A percentile compares a stretch with the other conserved stretches of the same genome.
phyloP scores from a whole-genome alignment of 2,113 vertebrate species.

The Rallus limicola region DNA sequence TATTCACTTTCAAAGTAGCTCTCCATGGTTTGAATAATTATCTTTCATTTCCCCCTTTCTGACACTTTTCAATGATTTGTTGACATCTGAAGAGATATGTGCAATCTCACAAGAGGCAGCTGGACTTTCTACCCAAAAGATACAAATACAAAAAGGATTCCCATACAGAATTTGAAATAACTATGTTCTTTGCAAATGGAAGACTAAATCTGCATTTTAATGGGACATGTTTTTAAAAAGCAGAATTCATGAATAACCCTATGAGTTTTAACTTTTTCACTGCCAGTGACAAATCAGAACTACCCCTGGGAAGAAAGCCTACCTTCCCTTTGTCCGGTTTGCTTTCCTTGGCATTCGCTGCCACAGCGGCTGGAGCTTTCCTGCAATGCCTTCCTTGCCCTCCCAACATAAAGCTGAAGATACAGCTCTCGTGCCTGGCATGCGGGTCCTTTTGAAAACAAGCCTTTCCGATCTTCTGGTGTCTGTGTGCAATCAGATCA shows the following conservation, averaged over 20 bases:
- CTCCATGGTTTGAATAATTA: conserved; percentile 78
- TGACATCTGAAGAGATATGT: conserved; percentile 81
- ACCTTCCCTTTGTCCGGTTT: not conserved
- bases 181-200: conserved; percentile 76
- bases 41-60: conserved; percentile 79
- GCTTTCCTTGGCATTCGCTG: not conserved
- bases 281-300: conserved; percentile 29
- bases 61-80: conserved; percentile 80
- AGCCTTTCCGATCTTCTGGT: not conserved
- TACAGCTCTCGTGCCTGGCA: not conserved
- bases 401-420: not conserved
- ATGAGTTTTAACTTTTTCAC: conserved; percentile 70
- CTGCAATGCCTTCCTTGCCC: not conserved
- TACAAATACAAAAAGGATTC: conserved; percentile 78
- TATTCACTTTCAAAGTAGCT: conserved; percentile 83
- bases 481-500: not conserved
- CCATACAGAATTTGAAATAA: conserved; percentile 81
- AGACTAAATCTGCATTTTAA: conserved; percentile 78
- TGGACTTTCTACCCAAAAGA: conserved; percentile 77
- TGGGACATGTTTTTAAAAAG: conserved; percentile 66
- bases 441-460: not conserved
- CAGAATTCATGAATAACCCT: conserved; percentile 59
- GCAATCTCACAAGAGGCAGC: conserved; percentile 78
- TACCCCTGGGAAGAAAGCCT: conserved; percentile 14
- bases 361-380: not conserved